Evolutionary conservation across 2,888 invertebrate genomes (phyloP).

Genomic region (Tipula unca): DNA sequence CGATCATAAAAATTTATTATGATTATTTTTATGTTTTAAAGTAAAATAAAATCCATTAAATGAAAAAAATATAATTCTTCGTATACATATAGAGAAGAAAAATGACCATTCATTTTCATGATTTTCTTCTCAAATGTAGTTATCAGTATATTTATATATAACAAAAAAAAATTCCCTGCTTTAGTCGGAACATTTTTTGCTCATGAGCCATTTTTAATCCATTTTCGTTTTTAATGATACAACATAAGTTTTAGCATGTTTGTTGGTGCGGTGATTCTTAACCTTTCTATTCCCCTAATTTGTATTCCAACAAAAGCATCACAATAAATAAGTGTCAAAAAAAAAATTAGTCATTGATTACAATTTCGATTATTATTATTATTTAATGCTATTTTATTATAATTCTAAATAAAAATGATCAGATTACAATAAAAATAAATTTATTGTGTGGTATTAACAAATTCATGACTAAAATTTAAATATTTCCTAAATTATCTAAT

Average conservation of each 20-base stretch:
- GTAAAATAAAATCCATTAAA: not conserved
- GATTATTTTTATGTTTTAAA: conserved; percentile 14
- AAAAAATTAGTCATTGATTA: not conserved
- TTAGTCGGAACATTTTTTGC: not conserved
- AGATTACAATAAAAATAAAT: not conserved
- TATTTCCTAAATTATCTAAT: not conserved
- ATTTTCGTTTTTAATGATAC: not conserved
- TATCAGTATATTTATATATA: conserved; percentile 1
- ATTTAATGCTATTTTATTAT: not conserved
- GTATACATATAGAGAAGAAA: not conserved
- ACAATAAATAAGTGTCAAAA: not conserved
- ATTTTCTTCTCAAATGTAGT: not conserved
- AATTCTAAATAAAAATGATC: not conserved
- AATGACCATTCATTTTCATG: not conserved
- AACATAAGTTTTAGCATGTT: not conserved
- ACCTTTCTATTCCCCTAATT: not conserved
- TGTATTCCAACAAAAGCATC: not conserved
- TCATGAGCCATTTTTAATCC: not conserved
- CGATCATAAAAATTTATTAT: conserved; percentile 14
- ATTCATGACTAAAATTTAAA: not conserved
- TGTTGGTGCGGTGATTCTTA: not conserved
- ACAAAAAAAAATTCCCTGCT: not conserved
- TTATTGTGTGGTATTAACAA: not conserved
- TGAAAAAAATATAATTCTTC: not conserved
- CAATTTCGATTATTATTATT: not conserved